Conservation (phyloP, 2,797 vertebrate species). For the Kryptolebias ocellatus region DNA sequence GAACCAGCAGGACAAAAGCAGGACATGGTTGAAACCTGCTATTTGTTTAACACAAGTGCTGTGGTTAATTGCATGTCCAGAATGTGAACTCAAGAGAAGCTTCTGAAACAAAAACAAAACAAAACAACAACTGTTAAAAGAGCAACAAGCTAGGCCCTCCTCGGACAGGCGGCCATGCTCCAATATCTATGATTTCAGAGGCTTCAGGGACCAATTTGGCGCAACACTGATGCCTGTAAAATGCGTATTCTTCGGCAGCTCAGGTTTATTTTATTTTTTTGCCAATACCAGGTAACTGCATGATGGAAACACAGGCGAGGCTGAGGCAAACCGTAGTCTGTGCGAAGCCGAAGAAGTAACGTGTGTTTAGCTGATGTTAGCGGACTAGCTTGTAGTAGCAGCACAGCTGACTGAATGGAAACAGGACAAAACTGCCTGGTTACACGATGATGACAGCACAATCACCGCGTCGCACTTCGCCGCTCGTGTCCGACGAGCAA, state of each 20-base stretch:
- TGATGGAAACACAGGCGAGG: neutral
- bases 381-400: constrained; percentile 50
- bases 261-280: no score
- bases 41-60: neutral
- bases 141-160: constrained; percentile 77
- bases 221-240: neutral
- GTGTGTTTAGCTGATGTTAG: constrained; percentile 66
- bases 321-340: neutral
- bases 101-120: no score
- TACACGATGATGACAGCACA: constrained; percentile 37
- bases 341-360: constrained; percentile 46
- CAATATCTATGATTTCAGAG: constrained; percentile 9
- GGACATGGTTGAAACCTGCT: neutral
- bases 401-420: constrained; percentile 50
- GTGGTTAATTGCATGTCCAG: neutral
- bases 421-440: constrained; percentile 21
- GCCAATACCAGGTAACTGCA: neutral
- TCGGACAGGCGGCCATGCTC: constrained; percentile 52
- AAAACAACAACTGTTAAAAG: constrained; percentile 14
- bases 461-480: constrained; percentile 1
- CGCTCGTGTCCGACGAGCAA: neutral
- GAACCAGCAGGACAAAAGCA: neutral
- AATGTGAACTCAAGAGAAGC: neutral
- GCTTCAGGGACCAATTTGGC: neutral
- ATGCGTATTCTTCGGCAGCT: neutral